A percentile compares a stretch with the other conserved stretches of the same genome.
These are phyloP conservation scores for Laticauda laticaudata DNA, from an alignment of 2,113 vertebrate species.

Conservation along the genomic window DNA sequence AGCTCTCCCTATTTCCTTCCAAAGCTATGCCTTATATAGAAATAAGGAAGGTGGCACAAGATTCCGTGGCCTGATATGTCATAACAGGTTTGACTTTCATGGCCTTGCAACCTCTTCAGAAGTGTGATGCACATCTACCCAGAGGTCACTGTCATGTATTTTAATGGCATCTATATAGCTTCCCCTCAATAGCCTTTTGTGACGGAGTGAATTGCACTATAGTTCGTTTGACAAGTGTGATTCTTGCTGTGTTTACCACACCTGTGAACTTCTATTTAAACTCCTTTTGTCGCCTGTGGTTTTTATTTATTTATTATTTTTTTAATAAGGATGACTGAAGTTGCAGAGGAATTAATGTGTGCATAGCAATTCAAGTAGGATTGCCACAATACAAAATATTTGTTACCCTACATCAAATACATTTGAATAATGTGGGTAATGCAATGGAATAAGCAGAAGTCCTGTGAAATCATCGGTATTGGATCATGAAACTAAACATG, in stretches of 20 bases:
- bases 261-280: conserved; percentile 79
- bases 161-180: conserved; percentile 79
- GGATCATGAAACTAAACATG: conserved; percentile 37
- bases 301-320: conserved; percentile 76
- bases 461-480: conserved; percentile 18
- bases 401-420: background rate
- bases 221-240: conserved; percentile 81
- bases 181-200: conserved; percentile 80
- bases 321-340: conserved; percentile 88
- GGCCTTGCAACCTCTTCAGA: conserved; percentile 67
- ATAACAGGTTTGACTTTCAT: conserved; percentile 76
- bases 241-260: conserved; percentile 87
- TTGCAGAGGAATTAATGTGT: conserved; percentile 91
- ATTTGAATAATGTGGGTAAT: background rate
- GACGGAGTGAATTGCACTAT: conserved; percentile 79
- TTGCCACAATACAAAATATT: conserved; percentile 85
- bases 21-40: conserved; percentile 81
- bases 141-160: conserved; percentile 78
- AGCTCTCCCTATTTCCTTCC: conserved; percentile 66
- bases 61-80: conserved; percentile 75
- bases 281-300: conserved; percentile 83
- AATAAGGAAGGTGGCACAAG: conserved; percentile 76
- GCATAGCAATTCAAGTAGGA: conserved; percentile 86
- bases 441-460: background rate
- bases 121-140: conserved; percentile 77